Evolutionary conservation across 2,888 invertebrate species (phyloP), one percentile per base, ranked within the genome.

Genomic region (Clepsis dumicolana): DNA sequence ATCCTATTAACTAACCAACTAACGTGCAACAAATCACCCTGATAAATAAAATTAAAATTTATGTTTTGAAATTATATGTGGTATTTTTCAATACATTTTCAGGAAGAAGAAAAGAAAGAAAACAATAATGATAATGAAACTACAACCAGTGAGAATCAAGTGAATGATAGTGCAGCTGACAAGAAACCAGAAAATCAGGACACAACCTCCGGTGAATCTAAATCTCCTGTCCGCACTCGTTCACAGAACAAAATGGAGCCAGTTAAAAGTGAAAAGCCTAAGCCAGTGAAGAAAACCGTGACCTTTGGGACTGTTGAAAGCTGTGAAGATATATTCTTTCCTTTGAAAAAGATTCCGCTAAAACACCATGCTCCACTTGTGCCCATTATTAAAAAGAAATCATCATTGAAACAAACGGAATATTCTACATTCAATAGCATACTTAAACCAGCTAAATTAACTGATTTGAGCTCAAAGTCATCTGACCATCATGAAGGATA

Each of bases 251-350:
- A 94, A 87, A 94, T 94, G 94, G 94, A 94, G 71, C 86, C 89
- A 64, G 75, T 77, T 27, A 93, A 90, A 79, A 81, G 78, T 72
- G 90, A 93, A 54, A 91, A 93, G 84, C 85, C 86, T n/a, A 92
- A 91, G 84, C 89, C 91, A 77, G 88, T 94, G 67, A 95, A 95
- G 84, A 95, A 95, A 88, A 95, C 95, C 54, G 95, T 95, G 24
- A 95, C 95, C 63, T 95, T 95, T 85, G 95, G 95, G 72, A 94
- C 94, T 75, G 94, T 95, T 68, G 95, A 95, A 80, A 95, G 95
- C 72, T 95, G 95, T 82, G 95, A 95, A 84, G 95, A 95, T 79
- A 92, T 90, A 71, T 89, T 94, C 76, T 91, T 94, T 73, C 94
- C 94, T 35, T 85, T 94, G 5, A 95, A 94, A 80, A 94, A 94